These are phyloP conservation scores for Tokudaia tokunoshimensis DNA, from an alignment of 2,797 vertebrate species.

Conservation along the genomic window DNA sequence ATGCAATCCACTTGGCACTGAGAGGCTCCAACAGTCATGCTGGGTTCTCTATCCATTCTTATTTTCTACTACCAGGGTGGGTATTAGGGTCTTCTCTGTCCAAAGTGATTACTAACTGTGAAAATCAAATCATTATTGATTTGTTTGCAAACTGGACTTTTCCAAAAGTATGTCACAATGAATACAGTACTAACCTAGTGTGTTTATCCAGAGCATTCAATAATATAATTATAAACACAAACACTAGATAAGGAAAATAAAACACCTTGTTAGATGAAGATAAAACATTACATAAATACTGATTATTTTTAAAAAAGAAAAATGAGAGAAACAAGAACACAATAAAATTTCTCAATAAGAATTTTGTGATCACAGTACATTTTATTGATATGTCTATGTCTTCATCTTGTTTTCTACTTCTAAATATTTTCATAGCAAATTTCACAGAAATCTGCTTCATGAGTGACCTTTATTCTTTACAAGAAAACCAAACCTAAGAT, in stretches of 20 bases:
- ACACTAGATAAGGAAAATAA: background rate
- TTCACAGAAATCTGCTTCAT: conserved; percentile 34
- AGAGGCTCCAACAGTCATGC: no score
- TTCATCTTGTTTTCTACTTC: background rate
- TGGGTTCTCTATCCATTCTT: background rate
- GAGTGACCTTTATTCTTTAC: conserved; percentile 57
- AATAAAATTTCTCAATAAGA: conserved; percentile 17
- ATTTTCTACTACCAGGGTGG: background rate
- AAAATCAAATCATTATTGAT: conserved; percentile 11
- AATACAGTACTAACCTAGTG: background rate
- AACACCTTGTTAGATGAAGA: background rate
- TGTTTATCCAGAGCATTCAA: background rate
- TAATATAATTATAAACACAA: background rate
- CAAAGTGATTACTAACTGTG: background rate
- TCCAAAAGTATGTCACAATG: background rate
- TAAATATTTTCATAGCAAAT: background rate
- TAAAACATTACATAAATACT: background rate
- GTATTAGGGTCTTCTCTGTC: background rate
- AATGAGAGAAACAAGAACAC: conserved; percentile 20
- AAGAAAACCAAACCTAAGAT: background rate
- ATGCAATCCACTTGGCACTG: background rate
- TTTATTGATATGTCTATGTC: background rate
- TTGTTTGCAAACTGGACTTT: background rate
- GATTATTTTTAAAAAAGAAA: background rate
- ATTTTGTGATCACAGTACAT: background rate